Percentiles rank a stretch among this genome's conserved stretches.
Evolutionary conservation across 1,140 invertebrate genomes (phyloP).

Genomic region (Aplysia californica): DNA sequence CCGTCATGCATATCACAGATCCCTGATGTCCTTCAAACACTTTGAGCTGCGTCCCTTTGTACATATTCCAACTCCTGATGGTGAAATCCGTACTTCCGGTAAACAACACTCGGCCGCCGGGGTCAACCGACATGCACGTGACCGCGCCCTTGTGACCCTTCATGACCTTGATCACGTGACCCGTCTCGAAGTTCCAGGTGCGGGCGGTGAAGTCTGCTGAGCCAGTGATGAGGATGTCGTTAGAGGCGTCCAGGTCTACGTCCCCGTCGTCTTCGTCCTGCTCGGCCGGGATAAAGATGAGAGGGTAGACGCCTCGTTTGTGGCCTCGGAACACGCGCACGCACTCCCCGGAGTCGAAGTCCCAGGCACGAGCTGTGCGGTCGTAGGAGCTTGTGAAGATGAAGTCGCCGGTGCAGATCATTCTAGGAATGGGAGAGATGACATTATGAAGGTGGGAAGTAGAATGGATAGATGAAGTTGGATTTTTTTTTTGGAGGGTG

Average conservation of each 20-base stretch:
- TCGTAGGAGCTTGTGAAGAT: conserved; percentile 72
- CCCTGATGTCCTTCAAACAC: conserved; percentile 70
- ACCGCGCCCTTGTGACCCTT: conserved; percentile 69
- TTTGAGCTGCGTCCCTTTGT: conserved; percentile 65
- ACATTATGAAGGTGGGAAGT: neutral
- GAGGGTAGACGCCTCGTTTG: conserved; percentile 70
- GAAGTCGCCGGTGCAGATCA: conserved; percentile 72
- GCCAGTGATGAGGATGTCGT: conserved; percentile 70
- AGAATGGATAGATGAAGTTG: no score
- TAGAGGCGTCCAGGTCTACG: conserved; percentile 56
- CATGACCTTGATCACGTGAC: conserved; percentile 67
- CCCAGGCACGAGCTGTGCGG: conserved; percentile 71
- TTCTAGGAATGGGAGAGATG: conserved; percentile 36
- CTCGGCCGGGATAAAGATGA: conserved; percentile 70
- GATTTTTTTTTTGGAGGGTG: no score
- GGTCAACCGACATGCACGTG: conserved; percentile 70
- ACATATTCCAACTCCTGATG: conserved; percentile 70
- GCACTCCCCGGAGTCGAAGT: conserved; percentile 69
- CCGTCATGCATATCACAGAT: conserved; percentile 70
- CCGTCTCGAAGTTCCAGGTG: conserved; percentile 70
- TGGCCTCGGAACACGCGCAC: conserved; percentile 69
- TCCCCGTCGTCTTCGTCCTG: conserved; percentile 54
- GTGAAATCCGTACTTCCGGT: conserved; percentile 70
- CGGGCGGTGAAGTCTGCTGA: conserved; percentile 70
- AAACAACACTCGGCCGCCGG: conserved; percentile 66